Conservation (phyloP, 2,888 invertebrate genomes). For the Noctua pronuba region DNA sequence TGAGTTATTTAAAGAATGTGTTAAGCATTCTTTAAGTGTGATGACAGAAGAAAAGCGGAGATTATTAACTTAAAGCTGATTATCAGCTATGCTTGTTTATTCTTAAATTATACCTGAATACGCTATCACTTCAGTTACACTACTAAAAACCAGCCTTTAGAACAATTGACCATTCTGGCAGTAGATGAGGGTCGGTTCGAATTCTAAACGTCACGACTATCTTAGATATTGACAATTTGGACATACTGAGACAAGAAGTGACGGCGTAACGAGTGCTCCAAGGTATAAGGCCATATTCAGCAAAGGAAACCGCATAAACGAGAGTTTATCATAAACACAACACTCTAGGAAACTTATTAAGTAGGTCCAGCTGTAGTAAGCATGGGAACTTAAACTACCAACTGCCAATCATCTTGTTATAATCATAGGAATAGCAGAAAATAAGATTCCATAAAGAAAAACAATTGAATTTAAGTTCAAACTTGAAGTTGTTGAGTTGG, state of each 20-base stretch:
- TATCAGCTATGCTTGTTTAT: no score
- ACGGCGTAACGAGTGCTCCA: neutral
- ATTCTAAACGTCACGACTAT: neutral
- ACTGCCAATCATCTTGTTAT: neutral
- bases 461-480: no score
- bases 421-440: neutral
- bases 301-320: neutral
- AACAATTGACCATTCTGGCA: no score
- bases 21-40: neutral
- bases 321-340: neutral
- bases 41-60: no score
- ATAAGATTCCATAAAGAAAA: no score
- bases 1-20: slow-evolving; percentile 6
- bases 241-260: neutral
- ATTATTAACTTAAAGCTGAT: neutral
- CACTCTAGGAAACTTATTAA: neutral
- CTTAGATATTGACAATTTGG: slow-evolving; percentile 5
- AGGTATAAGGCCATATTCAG: neutral
- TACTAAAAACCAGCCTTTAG: no score
- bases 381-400: neutral
- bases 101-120: no score
- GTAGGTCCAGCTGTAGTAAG: no score
- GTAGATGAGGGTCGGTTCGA: no score
- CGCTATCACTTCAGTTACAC: no score
- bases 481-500: no score